Base-by-base conservation (phyloP, 2,888 invertebrate genomes). In the Stenotaenia linearis region DNA sequence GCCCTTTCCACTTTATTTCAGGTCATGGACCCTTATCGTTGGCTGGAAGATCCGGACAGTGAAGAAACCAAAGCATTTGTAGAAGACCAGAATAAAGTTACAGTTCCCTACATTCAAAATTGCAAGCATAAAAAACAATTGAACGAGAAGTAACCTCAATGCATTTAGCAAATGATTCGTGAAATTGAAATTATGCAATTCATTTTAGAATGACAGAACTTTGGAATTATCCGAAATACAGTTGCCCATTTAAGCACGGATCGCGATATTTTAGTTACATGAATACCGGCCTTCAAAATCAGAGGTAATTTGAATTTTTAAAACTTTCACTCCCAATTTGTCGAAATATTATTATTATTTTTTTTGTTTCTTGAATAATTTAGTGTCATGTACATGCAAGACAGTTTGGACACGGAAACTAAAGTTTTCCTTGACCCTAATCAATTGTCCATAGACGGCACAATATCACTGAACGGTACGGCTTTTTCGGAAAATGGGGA, bases 161-260 rank as follows among this genome's bases (percentile, higher is more conserved):
- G 7, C 23, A 69, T 23, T 69, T n/a, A 25, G 10, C 12, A 69
- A 40, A 7, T 1, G 40, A 40, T 15, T 10, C 23, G 18, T 18
- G 10, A 69, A 69, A 25, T n/a, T 69, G 4, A 10, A n/a, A 0
- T 69, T 23, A n/a, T n/a, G n/a, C 18, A 69, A 69, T n/a, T 28
- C 18, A 6, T 83, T 83, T 30, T 82, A 88, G 94, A 82, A 89
- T 98, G 32, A 97, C 93, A 0, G 92, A 95, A 83, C 88, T 97
- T 32, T 97, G 97, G 97, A 93, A 99, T 87, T 98, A 94, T 87
- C 95, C 96, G n/a, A 97, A 97, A 88, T 96, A 93, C 87, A 92
- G 94, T 1, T 93, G 94, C 83, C 97, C 97, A 0, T 91, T 90
- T 84, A 91, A 91, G 83, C 90, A 93, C 84, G 98, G 97, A 2